These are phyloP conservation scores for Nyctibius grandis DNA, from an alignment of 2,797 vertebrate species.

Conservation along the genomic window DNA sequence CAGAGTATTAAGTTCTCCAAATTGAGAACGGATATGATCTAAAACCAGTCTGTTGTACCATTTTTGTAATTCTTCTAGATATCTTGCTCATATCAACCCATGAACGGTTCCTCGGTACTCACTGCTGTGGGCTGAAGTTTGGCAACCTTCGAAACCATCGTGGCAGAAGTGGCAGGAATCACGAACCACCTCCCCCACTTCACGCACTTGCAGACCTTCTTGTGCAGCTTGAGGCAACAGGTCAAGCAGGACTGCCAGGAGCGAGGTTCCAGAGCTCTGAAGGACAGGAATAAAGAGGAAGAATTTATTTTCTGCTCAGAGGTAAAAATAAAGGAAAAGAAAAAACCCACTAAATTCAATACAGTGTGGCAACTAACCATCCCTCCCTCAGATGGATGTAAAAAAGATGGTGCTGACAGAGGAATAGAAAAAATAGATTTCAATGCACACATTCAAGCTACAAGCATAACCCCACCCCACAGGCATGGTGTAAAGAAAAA, in stretches of 20 bases:
- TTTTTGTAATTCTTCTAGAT: background rate
- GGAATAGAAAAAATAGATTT: background rate
- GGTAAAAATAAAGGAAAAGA: no score
- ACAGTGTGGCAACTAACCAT: background rate
- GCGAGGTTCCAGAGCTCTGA: slow-evolving; percentile 39
- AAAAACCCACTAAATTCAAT: background rate
- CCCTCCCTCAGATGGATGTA: background rate
- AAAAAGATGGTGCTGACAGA: no score
- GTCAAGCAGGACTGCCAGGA: slow-evolving; percentile 65
- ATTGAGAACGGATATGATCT: background rate
- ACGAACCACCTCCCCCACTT: rapidly evolving
- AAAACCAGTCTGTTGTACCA: background rate
- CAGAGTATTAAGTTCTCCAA: background rate
- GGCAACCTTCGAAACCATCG: slow-evolving; percentile 7
- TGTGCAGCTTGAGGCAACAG: slow-evolving; percentile 73
- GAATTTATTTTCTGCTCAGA: background rate
- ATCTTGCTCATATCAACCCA: background rate
- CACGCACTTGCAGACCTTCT: slow-evolving; percentile 63
- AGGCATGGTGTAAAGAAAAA: background rate
- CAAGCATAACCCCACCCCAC: background rate
- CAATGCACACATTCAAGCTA: background rate
- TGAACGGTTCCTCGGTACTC: background rate
- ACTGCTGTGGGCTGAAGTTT: background rate
- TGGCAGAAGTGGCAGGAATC: slow-evolving; percentile 64
- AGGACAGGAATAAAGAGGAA: background rate